Conservation (phyloP, 2,888 invertebrate genomes). For the Ophioninae sp. region DNA sequence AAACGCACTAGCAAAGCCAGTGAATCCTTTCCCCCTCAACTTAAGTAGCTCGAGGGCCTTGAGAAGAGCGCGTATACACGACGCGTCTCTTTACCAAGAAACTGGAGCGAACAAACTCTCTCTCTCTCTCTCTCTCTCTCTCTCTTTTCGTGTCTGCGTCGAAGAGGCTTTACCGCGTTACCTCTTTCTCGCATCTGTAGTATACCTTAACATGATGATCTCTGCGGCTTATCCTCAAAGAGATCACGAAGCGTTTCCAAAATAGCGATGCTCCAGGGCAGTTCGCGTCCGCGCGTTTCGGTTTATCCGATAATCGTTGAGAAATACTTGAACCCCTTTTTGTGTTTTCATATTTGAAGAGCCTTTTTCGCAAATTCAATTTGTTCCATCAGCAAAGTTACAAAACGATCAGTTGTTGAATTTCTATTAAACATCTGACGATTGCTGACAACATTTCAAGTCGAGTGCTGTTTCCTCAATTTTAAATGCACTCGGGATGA, state of each 20-base stretch:
- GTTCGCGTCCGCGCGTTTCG: background rate
- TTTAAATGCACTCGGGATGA: background rate
- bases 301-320: background rate
- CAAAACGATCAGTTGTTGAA: background rate
- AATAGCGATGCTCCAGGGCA: background rate
- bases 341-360: background rate
- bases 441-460: background rate
- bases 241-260: background rate
- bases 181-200: background rate
- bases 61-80: slow-evolving; percentile 7
- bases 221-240: background rate
- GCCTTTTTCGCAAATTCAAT: background rate
- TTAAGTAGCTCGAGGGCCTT: background rate
- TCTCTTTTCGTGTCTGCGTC: background rate
- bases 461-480: background rate
- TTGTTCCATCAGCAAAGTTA: background rate
- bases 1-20: background rate
- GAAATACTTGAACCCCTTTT: background rate
- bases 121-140: background rate
- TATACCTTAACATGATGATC: background rate
- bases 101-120: background rate
- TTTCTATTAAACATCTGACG: background rate
- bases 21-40: background rate
- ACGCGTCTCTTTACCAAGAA: background rate
- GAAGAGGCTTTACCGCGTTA: background rate